These are phyloP conservation scores for Podiceps cristatus DNA, from an alignment of 2,113 vertebrate species.

Conservation along the genomic window DNA sequence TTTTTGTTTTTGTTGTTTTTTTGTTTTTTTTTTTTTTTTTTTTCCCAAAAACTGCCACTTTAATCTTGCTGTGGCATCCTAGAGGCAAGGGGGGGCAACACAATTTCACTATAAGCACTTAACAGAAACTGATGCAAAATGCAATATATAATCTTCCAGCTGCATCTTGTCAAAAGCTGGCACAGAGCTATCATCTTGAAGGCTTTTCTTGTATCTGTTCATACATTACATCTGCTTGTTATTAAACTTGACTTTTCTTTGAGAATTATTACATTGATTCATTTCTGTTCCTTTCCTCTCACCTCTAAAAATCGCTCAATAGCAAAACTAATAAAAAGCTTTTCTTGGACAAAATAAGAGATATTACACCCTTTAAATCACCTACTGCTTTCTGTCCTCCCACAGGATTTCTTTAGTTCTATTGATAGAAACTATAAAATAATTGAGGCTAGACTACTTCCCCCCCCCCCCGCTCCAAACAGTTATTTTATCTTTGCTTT, in stretches of 20 bases:
- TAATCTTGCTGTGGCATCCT: neutral
- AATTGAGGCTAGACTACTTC: neutral
- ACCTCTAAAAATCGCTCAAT: slow-evolving; percentile 26
- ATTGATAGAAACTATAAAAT: neutral
- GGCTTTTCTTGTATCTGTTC: neutral
- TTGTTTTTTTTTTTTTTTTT: too few relatives aligned
- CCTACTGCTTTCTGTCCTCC: neutral
- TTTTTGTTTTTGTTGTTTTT: too few relatives aligned
- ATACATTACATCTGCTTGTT: neutral
- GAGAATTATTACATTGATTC: slow-evolving; percentile 18
- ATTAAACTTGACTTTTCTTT: slow-evolving; percentile 44
- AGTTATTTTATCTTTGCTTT: neutral
- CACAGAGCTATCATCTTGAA: neutral
- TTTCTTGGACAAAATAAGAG: slow-evolving; percentile 32
- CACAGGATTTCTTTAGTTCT: neutral
- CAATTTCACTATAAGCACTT: neutral
- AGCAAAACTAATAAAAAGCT: slow-evolving; percentile 49
- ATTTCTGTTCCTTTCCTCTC: slow-evolving; percentile 23
- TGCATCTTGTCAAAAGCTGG: neutral
- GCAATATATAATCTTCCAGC: neutral
- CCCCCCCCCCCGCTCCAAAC: too few relatives aligned
- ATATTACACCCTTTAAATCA: slow-evolving; percentile 1
- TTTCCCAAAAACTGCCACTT: neutral
- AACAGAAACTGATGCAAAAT: neutral
- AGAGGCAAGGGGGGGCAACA: neutral